Evolutionary conservation across 1,140 invertebrate species (phyloP), one percentile per base, ranked within the genome.

Genomic region (Pogonomyrmex californicus): DNA sequence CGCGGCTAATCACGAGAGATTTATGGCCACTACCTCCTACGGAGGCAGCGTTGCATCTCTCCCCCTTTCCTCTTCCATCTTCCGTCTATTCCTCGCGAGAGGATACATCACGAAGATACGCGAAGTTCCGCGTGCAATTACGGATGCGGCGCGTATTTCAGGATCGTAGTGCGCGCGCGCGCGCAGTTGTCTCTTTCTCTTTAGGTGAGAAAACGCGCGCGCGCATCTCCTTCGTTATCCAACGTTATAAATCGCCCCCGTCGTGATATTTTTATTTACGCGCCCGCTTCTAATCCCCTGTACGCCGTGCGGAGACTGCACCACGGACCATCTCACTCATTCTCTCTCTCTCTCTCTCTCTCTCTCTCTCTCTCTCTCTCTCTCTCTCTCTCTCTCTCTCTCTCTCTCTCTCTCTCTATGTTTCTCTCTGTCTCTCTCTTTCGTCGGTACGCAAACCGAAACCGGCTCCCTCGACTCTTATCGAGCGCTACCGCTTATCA

Each of bases 261-360:
- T 82, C 54, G 79, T 33, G 41, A 83, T 60, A 83, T 49, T 83
- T 82, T 83, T 83, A 83, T 83, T 83, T 83, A 73, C 66, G 41
- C 36, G 17, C 54, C 49, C 47, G 36, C 47, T 33, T 60, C 65
- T 44, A 82, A 82, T 83, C 66, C 38, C n/a, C 14, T 7, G 30
- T 70, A 14, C 54, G 47, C 2, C 51, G 54, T 71, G 38, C 30
- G 41, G 38, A 68, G 65, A 12, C 65, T 68, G 65, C 41, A 47
- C 41, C 65, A 2, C 65, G 65, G 23, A 23, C 23, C 23, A 23
- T 23, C 4, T 38, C 17, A 38, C 36, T 75, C 2, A 2, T 47
- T 41, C 9, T 17, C n/a, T 10, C 1, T 30, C 38, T 66, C 65
- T 14, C 41, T 47, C 14, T 47, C 10, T 70, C 14, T 56, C 9